Evolutionary conservation across 2,888 invertebrate genomes (phyloP).

Genomic region (Schizotus pectinicornis): DNA sequence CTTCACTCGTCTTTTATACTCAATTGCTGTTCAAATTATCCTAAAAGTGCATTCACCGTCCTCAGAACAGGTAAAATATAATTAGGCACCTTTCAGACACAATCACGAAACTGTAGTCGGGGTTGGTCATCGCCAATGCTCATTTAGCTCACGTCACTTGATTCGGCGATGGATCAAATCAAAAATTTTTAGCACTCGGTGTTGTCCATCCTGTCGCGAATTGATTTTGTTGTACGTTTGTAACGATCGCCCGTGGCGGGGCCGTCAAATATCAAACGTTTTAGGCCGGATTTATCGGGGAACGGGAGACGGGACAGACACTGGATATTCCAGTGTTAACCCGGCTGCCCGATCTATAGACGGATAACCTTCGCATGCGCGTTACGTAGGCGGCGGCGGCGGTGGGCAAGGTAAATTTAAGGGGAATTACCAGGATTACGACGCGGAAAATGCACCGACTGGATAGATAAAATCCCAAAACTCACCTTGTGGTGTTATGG

Average conservation of each 20-base stretch:
- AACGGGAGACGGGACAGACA: constrained; percentile 19
- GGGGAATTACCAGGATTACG: background rate
- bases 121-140: constrained; percentile 23
- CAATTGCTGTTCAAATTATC: constrained; percentile 1
- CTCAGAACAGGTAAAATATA: background rate
- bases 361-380: constrained; percentile 25
- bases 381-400: constrained; percentile 25
- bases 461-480: constrained; percentile 31
- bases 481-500: constrained; percentile 74
- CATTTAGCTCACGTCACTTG: constrained; percentile 8
- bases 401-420: constrained; percentile 5
- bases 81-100: constrained; percentile 26
- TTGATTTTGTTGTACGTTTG: background rate
- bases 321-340: constrained; percentile 24
- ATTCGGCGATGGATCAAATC: background rate
- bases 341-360: constrained; percentile 29
- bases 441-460: too few species aligned
- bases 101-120: constrained; percentile 26
- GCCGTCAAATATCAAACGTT: too few species aligned
- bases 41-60: constrained; percentile 1
- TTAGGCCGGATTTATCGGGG: too few species aligned
- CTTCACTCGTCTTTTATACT: background rate
- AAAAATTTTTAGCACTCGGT: background rate
- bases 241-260: background rate
- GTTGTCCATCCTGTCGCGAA: background rate